phyloP scores from a whole-genome alignment of 2,113 vertebrate species.

The Ophiodon elongatus region DNA sequence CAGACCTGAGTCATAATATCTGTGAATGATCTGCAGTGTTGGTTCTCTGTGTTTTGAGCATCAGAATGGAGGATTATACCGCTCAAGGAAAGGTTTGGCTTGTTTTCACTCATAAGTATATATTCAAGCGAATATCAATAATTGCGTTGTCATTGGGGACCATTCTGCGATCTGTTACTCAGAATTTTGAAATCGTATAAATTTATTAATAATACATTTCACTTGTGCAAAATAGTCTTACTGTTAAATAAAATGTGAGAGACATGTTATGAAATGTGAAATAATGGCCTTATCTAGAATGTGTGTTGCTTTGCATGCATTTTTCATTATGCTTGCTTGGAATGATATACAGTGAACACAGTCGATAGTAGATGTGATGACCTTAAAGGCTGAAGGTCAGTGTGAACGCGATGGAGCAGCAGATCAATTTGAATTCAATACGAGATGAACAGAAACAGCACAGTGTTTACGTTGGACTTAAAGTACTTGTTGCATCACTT shows the following conservation, averaged over 20 bases:
- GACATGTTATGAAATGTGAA: background rate
- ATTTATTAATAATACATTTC: background rate
- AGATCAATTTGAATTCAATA: background rate
- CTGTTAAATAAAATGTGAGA: background rate
- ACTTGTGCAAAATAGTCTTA: background rate
- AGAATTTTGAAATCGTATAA: background rate
- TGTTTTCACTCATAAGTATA: background rate
- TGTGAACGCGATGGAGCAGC: background rate
- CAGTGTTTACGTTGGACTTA: background rate
- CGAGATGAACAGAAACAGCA: background rate
- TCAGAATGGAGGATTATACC: background rate
- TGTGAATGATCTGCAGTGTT: background rate
- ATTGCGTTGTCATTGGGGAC: background rate
- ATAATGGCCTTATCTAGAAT: background rate
- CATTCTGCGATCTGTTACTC: background rate
- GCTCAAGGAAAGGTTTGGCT: background rate
- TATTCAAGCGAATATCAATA: no score
- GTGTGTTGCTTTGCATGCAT: background rate
- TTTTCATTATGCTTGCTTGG: background rate
- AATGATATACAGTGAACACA: background rate
- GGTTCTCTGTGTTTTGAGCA: background rate
- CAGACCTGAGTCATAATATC: background rate
- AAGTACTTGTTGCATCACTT: background rate
- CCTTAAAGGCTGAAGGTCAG: slow-evolving; percentile 22
- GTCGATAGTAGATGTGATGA: slow-evolving; percentile 2